Percentiles rank a stretch among this genome's conserved stretches.
Evolutionary conservation across 2,113 vertebrate genomes (phyloP).

Genomic region (Myrmecophaga tridactyla): DNA sequence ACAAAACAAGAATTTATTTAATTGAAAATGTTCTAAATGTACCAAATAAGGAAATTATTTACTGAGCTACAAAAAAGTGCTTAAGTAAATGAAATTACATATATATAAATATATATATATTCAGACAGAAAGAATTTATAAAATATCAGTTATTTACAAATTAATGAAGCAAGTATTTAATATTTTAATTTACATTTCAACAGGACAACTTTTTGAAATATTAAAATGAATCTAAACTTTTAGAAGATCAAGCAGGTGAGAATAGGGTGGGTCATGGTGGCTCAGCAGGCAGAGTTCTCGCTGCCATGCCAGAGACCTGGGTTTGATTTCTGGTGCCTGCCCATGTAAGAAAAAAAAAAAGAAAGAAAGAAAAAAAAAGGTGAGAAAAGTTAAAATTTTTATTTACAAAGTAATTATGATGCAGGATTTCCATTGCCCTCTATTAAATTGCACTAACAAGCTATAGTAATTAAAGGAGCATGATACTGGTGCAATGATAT

Average conservation of each 20-base stretch:
- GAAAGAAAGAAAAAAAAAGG: no score
- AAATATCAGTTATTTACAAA: background rate
- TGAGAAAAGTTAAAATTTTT: no score
- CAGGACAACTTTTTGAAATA: background rate
- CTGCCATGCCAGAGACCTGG: no score
- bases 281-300: no score
- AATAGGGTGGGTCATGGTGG: background rate
- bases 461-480: background rate
- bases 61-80: background rate
- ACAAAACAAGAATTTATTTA: background rate
- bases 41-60: background rate
- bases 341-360: no score
- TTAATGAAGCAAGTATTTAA: background rate
- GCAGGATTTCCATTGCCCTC: background rate
- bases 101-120: background rate
- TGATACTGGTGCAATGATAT: background rate
- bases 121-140: background rate
- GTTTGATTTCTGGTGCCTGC: no score
- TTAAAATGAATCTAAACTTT: background rate
- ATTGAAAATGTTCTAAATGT: background rate
- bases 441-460: background rate
- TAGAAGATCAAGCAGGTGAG: background rate
- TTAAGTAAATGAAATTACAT: background rate
- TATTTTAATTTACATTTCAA: background rate
- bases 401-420: background rate